Evolutionary conservation across 2,113 vertebrate species (phyloP).

Genomic region (Zosterops lateralis): DNA sequence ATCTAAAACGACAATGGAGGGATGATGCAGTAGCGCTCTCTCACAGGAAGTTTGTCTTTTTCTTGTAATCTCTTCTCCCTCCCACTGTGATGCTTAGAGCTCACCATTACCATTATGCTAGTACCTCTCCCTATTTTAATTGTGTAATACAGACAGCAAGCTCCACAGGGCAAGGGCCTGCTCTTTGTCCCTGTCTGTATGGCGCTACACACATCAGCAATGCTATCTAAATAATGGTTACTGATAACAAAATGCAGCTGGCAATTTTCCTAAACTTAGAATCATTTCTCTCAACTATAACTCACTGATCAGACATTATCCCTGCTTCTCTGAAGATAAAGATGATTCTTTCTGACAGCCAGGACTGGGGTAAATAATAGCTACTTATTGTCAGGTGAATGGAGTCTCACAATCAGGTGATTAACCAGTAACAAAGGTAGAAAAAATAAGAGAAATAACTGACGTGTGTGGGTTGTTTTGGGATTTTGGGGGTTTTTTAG

Average conservation of each 20-base stretch:
- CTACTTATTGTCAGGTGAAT: conserved; percentile 47
- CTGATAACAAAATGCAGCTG: conserved; percentile 59
- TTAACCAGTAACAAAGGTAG: conserved; percentile 29
- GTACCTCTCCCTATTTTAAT: conserved; percentile 19
- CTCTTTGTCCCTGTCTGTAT: conserved; percentile 39
- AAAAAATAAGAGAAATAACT: conserved; percentile 23
- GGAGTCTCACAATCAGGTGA: conserved; percentile 34
- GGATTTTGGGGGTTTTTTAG: background rate
- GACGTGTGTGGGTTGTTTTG: background rate
- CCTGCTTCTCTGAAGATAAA: conserved; percentile 47
- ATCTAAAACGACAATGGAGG: background rate
- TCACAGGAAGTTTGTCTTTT: background rate
- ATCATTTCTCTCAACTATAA: conserved; percentile 38
- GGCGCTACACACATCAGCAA: background rate
- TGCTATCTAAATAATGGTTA: conserved; percentile 56
- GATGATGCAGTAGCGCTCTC: background rate
- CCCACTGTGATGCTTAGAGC: background rate
- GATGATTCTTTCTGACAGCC: conserved; percentile 28
- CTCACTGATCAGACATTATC: conserved; percentile 58
- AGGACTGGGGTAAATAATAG: conserved; percentile 31
- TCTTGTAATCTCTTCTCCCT: conserved; percentile 6
- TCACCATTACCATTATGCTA: background rate
- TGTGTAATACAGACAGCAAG: background rate
- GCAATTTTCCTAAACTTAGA: conserved; percentile 60
- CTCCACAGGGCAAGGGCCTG: background rate